A percentile compares a stretch with the other conserved stretches of the same genome.
Evolutionary conservation across 2,113 vertebrate genomes (phyloP).

Genomic region (Galbula dea): DNA sequence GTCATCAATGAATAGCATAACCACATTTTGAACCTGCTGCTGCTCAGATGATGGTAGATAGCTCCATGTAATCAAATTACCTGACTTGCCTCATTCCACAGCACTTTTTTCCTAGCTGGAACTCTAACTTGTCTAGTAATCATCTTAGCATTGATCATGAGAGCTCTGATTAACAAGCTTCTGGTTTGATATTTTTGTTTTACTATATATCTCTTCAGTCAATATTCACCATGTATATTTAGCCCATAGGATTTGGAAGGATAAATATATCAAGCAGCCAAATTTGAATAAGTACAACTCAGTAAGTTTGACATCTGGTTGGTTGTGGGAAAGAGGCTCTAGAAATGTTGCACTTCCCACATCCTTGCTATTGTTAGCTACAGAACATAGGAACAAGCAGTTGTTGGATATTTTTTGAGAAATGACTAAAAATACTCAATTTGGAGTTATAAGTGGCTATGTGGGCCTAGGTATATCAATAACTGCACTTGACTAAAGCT

Average conservation of each 20-base stretch:
- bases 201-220: not conserved
- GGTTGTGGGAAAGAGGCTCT: not conserved
- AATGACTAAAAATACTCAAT: not conserved
- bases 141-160: not conserved
- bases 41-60: not conserved
- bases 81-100: not conserved
- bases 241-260: not conserved
- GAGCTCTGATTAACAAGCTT: not conserved
- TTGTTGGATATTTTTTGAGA: not conserved
- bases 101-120: not conserved
- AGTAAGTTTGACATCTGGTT: not conserved
- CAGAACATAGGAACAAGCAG: not conserved
- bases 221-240: not conserved
- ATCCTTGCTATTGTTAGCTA: slow-evolving; percentile 9
- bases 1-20: not conserved
- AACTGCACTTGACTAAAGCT: not conserved
- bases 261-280: not conserved
- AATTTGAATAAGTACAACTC: not conserved
- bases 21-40: not conserved
- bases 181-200: not conserved
- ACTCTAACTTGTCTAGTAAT: not conserved
- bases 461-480: not conserved
- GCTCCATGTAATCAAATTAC: not conserved
- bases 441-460: not conserved
- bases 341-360: slow-evolving; percentile 32